These are phyloP conservation scores for Hyposoter dolosus DNA, from an alignment of 2,888 invertebrate species.

Conservation along the genomic window DNA sequence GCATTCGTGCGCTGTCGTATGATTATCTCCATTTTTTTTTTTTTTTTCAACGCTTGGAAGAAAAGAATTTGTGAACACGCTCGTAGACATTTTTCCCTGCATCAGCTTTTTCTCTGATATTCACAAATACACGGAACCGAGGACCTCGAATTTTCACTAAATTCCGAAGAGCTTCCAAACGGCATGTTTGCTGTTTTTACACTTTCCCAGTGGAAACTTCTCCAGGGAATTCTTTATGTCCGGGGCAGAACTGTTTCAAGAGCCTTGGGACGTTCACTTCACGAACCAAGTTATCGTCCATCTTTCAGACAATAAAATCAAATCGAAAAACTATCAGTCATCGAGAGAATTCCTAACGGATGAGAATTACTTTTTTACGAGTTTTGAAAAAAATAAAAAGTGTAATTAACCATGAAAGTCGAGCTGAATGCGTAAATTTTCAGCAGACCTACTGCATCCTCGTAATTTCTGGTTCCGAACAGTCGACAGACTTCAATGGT, in stretches of 20 bases:
- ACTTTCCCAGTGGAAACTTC: not conserved
- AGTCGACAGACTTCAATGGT: not conserved
- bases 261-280: too few species aligned
- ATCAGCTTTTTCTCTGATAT: not conserved
- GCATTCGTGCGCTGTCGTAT: conserved; percentile 26
- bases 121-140: conserved; percentile 9
- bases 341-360: not conserved
- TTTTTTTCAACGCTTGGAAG: conserved; percentile 3
- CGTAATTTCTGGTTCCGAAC: not conserved
- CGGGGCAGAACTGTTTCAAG: too few species aligned
- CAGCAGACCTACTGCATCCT: not conserved
- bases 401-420: not conserved
- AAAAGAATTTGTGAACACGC: conserved; percentile 10
- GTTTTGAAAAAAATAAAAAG: not conserved
- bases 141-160: not conserved
- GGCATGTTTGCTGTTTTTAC: not conserved
- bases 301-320: too few species aligned
- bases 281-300: too few species aligned
- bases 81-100: not conserved
- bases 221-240: not conserved
- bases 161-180: conserved; percentile 15
- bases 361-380: not conserved
- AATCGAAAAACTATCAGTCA: too few species aligned
- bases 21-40: conserved; percentile 59
- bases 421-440: conserved; percentile 1